Evolutionary conservation across 2,797 vertebrate species (phyloP).

Genomic region (Lepidocolaptes lacrymiger): DNA sequence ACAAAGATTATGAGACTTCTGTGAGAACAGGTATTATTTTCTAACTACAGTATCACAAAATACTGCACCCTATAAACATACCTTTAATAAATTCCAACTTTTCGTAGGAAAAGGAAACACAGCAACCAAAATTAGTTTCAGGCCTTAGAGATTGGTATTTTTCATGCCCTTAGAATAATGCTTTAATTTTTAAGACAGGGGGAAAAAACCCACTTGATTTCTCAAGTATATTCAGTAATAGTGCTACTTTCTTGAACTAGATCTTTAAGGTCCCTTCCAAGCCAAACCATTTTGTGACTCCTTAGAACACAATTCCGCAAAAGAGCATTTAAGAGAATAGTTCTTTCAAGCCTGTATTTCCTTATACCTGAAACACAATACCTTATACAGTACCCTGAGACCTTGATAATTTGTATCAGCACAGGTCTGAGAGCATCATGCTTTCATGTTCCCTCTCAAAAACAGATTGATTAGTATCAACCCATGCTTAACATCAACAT

Average conservation of each 20-base stretch:
- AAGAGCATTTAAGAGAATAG: neutral
- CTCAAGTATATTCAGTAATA: neutral
- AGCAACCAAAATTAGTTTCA: neutral
- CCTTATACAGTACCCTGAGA: neutral
- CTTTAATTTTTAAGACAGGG: neutral
- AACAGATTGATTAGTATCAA: neutral
- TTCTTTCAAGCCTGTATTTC: neutral
- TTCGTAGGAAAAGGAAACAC: neutral
- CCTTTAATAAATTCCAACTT: neutral
- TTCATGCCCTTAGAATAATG: neutral
- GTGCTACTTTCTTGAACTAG: neutral
- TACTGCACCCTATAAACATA: neutral
- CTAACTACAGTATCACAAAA: neutral
- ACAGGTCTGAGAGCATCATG: neutral
- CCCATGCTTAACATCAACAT: neutral
- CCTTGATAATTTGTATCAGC: neutral
- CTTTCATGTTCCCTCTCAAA: neutral
- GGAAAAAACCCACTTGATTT: accelerated
- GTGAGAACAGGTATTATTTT: neutral
- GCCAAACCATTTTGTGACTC: neutral
- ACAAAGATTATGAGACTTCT: neutral
- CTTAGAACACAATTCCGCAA: neutral
- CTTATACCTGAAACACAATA: neutral
- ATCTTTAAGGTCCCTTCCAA: neutral
- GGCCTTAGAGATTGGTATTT: neutral